Base-by-base conservation (phyloP, 2,113 vertebrate genomes). In the Oophaga pumilio region DNA sequence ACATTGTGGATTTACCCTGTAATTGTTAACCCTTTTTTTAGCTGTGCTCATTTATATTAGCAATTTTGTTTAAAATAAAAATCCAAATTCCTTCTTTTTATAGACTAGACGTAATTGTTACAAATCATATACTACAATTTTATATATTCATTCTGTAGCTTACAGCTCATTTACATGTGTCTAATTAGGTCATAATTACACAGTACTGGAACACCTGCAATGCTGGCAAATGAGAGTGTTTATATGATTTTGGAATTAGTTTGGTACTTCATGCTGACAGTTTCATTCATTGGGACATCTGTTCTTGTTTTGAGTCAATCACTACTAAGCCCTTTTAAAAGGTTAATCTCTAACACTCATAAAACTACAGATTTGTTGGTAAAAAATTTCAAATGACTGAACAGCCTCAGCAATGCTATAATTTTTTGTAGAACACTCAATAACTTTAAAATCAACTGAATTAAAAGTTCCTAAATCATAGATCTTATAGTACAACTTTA, bases 231-330 rank as follows among this genome's bases (percentile, higher is more conserved):
- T 76, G 26, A 62, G 33, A 62, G 7, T 64, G 57, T 76, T 85
- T 76, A 64, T 20, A 26, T 50, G 84, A 71, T 9, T 85, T 50
- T 76, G 71, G 20, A 77, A 85, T 26, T 56, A 12, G 84, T 49
- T 76, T 85, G 57, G 50, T 24, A 59, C 20, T n/a, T 62, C 59
- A 62, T 77, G 71, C 28, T 64, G 53, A 76, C 28, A 76, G 22
- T 26, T 76, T 74, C 52, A 85, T 50, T 85, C 9, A 64, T 62
- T 56, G 59, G 15, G 66, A 26, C 66, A 69, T 71, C 82, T 71
- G 62, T 26, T 73, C 50, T 14, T 71, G 8, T 73, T 84, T 84
- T 84, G 7, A 73, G 50, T 56, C n/a, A 53, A 33, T 73, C 66
- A 57, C 66, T 33, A 22, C 17, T 71, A 84, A 69, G 24, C 82